Base-by-base conservation (phyloP, 1,140 invertebrate species). In the Apocrypta bakeri region DNA sequence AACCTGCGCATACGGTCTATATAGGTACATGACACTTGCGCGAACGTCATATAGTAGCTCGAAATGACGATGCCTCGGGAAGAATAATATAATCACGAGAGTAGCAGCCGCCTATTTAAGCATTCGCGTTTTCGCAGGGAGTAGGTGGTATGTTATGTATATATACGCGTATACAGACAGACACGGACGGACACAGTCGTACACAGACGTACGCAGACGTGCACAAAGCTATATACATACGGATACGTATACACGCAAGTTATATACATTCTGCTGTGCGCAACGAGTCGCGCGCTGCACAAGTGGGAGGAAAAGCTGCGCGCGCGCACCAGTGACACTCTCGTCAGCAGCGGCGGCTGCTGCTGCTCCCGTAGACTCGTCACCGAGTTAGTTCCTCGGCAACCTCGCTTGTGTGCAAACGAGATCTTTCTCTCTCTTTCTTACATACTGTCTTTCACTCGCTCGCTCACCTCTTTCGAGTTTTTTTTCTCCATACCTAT, bases 311-410 rank as follows among this genome's bases (percentile, higher is more conserved):
- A 27, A 63, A 40, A 61, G 27, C 73, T 42, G 81, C 79, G 75
- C 79, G 77, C 83, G 82, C 81, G 85, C 86, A 75, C 84, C 88
- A 56, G 89, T 89, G 74, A 89, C 88, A 80, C 66, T 79, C 84
- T 80, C 84, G 79, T 79, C 85, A 81, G 71, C 75, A 4, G 80
- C 37, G 24, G 66, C 48, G 24, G 29, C 56, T 61, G 14, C n/a
- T 66, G 63, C 63, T 29, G 63, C 63, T 66, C 68, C 71, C 61
- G 75, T 71, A 14, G 63, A 11, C 63, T n/a, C 76, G 69, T 29
- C 79, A 74, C 33, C 25, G 31, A 81, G 79, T 81, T 72, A 81
- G 79, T 75, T 75, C 72, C 72, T 68, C 72, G 72, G 79, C 33
- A 74, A 74, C 79, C 72, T 66, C 71, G 71, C 33, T 37, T 72